These are phyloP conservation scores for Cynocephalus volans DNA, from an alignment of 2,113 vertebrate species.

Conservation along the genomic window DNA sequence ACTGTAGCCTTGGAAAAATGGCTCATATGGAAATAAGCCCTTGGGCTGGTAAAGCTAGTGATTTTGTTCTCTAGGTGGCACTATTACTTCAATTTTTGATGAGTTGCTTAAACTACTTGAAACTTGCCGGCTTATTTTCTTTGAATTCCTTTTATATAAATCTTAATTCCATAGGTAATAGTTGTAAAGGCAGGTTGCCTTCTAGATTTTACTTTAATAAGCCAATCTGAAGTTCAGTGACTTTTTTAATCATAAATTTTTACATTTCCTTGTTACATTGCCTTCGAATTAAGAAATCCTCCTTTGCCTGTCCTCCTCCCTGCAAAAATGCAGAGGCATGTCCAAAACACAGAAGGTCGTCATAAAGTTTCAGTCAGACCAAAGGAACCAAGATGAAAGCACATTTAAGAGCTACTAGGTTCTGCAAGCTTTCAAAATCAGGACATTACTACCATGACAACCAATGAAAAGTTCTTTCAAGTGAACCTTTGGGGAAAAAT, in stretches of 20 bases:
- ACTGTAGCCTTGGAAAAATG: background rate
- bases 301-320: constrained; percentile 60
- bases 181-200: background rate
- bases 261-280: constrained; percentile 77
- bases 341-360: constrained; percentile 83
- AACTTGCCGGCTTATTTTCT: constrained; percentile 75
- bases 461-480: constrained; percentile 88
- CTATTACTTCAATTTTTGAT: constrained; percentile 84
- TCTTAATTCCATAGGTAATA: constrained; percentile 61
- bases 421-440: constrained; percentile 80
- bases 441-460: constrained; percentile 85
- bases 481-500: constrained; percentile 85
- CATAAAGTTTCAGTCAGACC: constrained; percentile 85
- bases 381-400: constrained; percentile 87
- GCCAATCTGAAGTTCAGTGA: constrained; percentile 80
- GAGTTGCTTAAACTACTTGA: constrained; percentile 63
- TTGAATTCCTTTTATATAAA: constrained; percentile 69
- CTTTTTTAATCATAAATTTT: constrained; percentile 77
- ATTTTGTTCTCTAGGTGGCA: constrained; percentile 85
- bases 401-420: constrained; percentile 72
- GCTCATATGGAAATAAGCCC: background rate
- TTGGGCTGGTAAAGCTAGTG: background rate
- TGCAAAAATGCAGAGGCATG: constrained; percentile 80
- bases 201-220: constrained; percentile 74
- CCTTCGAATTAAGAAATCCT: constrained; percentile 79